Percentiles rank a stretch among this genome's conserved stretches.
Conservation (phyloP, 1,140 invertebrate genomes). For the Dendrolimus punctatus region DNA sequence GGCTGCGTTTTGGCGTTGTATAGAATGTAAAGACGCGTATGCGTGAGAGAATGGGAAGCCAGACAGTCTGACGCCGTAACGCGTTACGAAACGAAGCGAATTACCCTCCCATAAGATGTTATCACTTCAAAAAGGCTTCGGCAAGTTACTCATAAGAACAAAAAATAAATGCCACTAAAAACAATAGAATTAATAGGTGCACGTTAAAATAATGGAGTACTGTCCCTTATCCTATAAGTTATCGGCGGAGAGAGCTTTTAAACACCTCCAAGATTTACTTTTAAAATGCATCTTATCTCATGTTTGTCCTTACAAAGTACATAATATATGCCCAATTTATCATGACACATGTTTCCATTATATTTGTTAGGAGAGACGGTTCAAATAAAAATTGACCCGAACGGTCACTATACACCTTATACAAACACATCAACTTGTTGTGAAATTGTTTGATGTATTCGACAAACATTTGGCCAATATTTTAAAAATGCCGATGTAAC, state of each 20-base stretch:
- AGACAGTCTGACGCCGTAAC: too few species aligned
- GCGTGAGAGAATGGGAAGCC: too few species aligned
- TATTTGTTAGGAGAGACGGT: slow-evolving; percentile 6
- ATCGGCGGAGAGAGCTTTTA: not conserved
- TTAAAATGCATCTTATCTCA: not conserved
- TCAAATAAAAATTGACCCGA: slow-evolving; percentile 21
- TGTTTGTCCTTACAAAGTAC: slow-evolving; percentile 2
- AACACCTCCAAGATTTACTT: slow-evolving; percentile 3
- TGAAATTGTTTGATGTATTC: slow-evolving; percentile 44
- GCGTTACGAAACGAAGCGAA: too few species aligned
- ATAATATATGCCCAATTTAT: slow-evolving; percentile 1
- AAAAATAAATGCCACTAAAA: too few species aligned
- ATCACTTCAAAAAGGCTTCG: too few species aligned
- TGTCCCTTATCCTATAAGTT: slow-evolving; percentile 2
- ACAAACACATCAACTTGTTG: slow-evolving; percentile 43
- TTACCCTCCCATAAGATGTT: too few species aligned
- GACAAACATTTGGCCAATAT: slow-evolving; percentile 31
- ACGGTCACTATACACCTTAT: slow-evolving; percentile 32
- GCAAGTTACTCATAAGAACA: too few species aligned
- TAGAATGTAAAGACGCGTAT: too few species aligned
- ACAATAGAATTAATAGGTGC: not conserved
- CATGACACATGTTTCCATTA: slow-evolving; percentile 6
- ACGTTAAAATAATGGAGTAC: slow-evolving; percentile 1
- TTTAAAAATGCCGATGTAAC: not conserved
- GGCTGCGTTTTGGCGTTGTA: too few species aligned